A percentile compares a stretch with the other conserved stretches of the same genome.
phyloP scores from a whole-genome alignment of 2,113 vertebrate species.

The Indicator indicator region DNA sequence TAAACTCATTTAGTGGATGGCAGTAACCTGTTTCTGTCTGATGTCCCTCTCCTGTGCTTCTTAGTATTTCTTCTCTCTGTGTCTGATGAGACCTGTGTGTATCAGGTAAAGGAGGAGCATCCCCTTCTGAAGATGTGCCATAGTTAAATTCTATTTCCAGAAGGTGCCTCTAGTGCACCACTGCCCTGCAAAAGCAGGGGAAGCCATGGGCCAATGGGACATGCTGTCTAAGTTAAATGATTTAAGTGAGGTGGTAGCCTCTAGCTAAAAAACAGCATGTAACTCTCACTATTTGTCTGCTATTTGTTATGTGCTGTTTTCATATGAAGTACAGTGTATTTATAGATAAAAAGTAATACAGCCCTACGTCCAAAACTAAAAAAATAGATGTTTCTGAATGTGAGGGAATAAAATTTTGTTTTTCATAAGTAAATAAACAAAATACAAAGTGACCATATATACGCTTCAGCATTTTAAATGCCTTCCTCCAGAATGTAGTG shows the following conservation, averaged over 20 bases:
- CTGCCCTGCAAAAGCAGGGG: not conserved
- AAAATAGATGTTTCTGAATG: not conserved
- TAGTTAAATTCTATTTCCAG: not conserved
- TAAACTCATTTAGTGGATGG: not conserved
- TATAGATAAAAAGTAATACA: not conserved
- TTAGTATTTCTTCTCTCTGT: fast-evolving
- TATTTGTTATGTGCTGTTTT: not conserved
- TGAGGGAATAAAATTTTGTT: not conserved
- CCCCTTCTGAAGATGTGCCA: not conserved
- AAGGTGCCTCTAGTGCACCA: fast-evolving
- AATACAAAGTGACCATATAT: not conserved
- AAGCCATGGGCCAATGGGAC: not conserved
- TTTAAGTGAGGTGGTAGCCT: not conserved
- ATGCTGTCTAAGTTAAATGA: not conserved
- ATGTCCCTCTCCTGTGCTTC: not conserved
- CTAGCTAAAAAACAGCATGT: not conserved
- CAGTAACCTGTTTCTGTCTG: not conserved
- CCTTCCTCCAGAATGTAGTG: not conserved
- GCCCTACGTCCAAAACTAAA: not conserved
- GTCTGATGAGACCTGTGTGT: not conserved
- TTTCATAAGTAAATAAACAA: not conserved
- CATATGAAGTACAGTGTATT: not conserved
- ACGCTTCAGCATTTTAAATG: not conserved
- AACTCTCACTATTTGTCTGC: not conserved
- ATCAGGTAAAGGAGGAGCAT: not conserved